Evolutionary conservation across 2,797 vertebrate genomes (phyloP).

Genomic region (Apogon hyalosoma): DNA sequence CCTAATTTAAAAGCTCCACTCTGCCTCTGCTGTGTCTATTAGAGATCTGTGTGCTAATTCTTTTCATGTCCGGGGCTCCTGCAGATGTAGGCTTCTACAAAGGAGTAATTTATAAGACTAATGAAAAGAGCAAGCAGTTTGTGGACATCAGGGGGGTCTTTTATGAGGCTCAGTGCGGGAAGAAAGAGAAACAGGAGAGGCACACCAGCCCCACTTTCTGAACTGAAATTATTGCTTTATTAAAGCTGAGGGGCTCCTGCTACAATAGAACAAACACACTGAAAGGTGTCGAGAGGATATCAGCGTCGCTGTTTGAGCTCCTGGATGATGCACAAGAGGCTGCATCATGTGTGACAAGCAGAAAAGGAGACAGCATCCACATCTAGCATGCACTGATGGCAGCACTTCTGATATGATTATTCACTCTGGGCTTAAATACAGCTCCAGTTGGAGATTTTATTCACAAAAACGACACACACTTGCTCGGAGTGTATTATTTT

Average conservation of each 20-base stretch:
- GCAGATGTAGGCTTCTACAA: slow-evolving; percentile 85
- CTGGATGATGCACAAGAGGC: slow-evolving; percentile 58
- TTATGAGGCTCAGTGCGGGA: slow-evolving; percentile 74
- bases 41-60: slow-evolving; percentile 85
- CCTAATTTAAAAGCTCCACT: slow-evolving; percentile 85
- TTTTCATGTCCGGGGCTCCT: slow-evolving; percentile 85
- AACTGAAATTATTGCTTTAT: slow-evolving; percentile 83
- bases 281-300: slow-evolving; percentile 74
- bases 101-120: slow-evolving; percentile 87
- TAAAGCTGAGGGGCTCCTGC: slow-evolving; percentile 72
- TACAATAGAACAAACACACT: slow-evolving; percentile 79
- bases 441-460: background rate
- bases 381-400: slow-evolving; percentile 51
- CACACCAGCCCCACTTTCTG: slow-evolving; percentile 71
- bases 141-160: slow-evolving; percentile 85
- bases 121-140: slow-evolving; percentile 87
- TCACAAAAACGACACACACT: slow-evolving; percentile 4
- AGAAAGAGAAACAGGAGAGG: slow-evolving; percentile 82
- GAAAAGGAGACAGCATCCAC: slow-evolving; percentile 48
- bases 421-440: slow-evolving; percentile 43
- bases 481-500: slow-evolving; percentile 36
- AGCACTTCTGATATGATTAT: slow-evolving; percentile 48
- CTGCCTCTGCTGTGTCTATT: slow-evolving; percentile 80
- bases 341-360: slow-evolving; percentile 62
- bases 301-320: slow-evolving; percentile 64